These are phyloP conservation scores for Dexiosoma caninum DNA, from an alignment of 2,888 invertebrate genomes.

Conservation along the genomic window DNA sequence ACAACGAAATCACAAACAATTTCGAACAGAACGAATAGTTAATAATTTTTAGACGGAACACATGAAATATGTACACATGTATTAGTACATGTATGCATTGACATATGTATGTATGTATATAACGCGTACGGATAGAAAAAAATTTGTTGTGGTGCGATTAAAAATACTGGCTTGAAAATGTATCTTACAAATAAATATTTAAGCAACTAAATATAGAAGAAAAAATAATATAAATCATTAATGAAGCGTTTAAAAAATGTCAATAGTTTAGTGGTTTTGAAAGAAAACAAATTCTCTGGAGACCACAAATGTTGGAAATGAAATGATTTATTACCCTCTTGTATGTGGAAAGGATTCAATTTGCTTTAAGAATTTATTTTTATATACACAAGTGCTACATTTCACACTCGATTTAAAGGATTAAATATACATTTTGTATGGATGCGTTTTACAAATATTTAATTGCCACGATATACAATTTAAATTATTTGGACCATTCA, in stretches of 20 bases:
- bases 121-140: no score
- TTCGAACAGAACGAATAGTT: neutral
- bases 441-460: neutral
- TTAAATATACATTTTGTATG: slow-evolving; percentile 14
- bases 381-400: slow-evolving; percentile 53
- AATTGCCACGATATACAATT: neutral
- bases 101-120: neutral
- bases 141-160: no score
- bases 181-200: slow-evolving; percentile 45
- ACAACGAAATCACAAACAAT: slow-evolving; percentile 24
- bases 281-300: slow-evolving; percentile 10
- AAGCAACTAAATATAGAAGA: slow-evolving; percentile 11
- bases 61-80: neutral
- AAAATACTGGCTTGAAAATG: neutral
- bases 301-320: slow-evolving; percentile 22
- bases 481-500: no score
- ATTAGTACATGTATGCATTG: neutral
- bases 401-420: slow-evolving; percentile 63
- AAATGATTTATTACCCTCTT: slow-evolving; percentile 45
- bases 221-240: slow-evolving; percentile 55
- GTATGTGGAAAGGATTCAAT: slow-evolving; percentile 30
- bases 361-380: slow-evolving; percentile 50
- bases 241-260: slow-evolving; percentile 33
- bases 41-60: slow-evolving; percentile 8
- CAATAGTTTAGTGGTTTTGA: slow-evolving; percentile 29